Evolutionary conservation across 1,140 invertebrate genomes (phyloP).

Genomic region (Macrobrachium rosenbergii): DNA sequence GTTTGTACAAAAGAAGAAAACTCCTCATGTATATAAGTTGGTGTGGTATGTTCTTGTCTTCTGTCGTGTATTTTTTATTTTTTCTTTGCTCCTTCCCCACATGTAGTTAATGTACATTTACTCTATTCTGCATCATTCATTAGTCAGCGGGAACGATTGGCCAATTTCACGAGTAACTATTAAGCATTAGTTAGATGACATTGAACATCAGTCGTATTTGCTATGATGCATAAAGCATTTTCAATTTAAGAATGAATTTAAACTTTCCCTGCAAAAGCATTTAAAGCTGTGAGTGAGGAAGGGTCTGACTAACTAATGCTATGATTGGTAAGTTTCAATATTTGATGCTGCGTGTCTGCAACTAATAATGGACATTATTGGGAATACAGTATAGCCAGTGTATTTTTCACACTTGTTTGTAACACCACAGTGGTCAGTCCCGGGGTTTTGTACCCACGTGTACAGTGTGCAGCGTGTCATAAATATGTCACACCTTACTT

Average conservation of each 20-base stretch:
- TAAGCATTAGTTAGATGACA: slow-evolving; percentile 31
- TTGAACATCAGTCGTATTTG: slow-evolving; percentile 26
- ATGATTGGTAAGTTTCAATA: slow-evolving; percentile 34
- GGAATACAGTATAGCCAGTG: slow-evolving; percentile 50
- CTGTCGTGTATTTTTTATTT: slow-evolving; percentile 32
- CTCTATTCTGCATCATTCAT: slow-evolving; percentile 60
- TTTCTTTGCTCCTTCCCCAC: slow-evolving; percentile 39
- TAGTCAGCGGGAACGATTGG: slow-evolving; percentile 42
- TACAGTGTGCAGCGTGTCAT: slow-evolving; percentile 63
- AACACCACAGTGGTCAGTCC: slow-evolving; percentile 54
- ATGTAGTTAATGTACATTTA: slow-evolving; percentile 52
- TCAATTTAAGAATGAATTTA: slow-evolving; percentile 30
- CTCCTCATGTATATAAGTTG: slow-evolving; percentile 59
- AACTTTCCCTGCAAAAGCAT: too few species aligned
- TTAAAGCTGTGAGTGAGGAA: background rate
- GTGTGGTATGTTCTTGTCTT: slow-evolving; percentile 62
- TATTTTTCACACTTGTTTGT: slow-evolving; percentile 63
- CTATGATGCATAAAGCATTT: slow-evolving; percentile 12
- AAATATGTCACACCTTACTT: slow-evolving; percentile 60
- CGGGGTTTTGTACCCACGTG: slow-evolving; percentile 54
- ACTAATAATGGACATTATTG: slow-evolving; percentile 45
- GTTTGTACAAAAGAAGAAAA: slow-evolving; percentile 56
- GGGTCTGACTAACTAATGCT: slow-evolving; percentile 43
- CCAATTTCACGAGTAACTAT: slow-evolving; percentile 40
- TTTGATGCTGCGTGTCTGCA: slow-evolving; percentile 40